phyloP scores from a whole-genome alignment of 2,113 vertebrate genomes.

The Merops nubicus region DNA sequence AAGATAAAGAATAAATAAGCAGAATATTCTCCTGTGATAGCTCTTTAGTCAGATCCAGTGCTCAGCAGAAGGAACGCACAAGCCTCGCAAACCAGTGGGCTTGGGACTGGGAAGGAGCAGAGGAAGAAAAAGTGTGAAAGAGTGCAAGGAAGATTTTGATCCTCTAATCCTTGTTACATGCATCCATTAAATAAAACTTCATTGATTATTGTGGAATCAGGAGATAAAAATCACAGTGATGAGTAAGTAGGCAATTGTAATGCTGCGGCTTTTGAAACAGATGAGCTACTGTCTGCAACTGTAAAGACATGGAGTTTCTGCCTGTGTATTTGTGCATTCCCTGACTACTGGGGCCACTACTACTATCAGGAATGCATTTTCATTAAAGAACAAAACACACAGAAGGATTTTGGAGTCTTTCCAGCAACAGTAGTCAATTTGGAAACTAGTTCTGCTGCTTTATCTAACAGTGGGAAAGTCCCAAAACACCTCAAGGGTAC shows the following conservation, averaged over 20 bases:
- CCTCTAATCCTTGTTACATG: background rate
- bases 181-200: background rate
- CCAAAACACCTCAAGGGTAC: background rate
- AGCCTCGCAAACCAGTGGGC: background rate
- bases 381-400: background rate
- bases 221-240: background rate
- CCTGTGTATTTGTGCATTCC: background rate
- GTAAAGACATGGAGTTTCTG: background rate
- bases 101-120: background rate
- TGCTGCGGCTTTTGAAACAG: background rate
- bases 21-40: background rate
- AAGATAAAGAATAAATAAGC: background rate
- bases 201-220: background rate
- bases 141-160: background rate
- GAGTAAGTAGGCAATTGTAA: background rate
- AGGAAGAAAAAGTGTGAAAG: background rate
- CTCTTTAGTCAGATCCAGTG: background rate
- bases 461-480: background rate
- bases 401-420: background rate
- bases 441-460: background rate
- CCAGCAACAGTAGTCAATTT: background rate
- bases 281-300: slow-evolving; percentile 12
- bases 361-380: background rate
- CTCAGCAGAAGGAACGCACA: background rate
- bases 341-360: background rate